A percentile compares a stretch with the other conserved stretches of the same genome.
Conservation (phyloP, 2,888 invertebrate genomes). For the Cataglyphis altisquamis region DNA sequence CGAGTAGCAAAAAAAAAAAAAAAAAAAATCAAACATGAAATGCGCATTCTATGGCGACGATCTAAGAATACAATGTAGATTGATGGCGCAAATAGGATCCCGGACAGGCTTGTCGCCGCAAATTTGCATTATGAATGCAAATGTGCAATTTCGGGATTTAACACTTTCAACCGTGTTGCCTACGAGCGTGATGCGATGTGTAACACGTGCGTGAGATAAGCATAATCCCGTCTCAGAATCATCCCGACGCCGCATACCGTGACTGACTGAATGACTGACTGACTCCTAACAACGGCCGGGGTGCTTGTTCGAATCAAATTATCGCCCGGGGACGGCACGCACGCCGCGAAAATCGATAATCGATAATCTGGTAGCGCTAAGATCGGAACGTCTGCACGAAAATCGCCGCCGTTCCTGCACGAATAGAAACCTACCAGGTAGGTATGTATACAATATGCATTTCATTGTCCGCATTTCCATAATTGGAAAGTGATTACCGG, state of each 20-base stretch:
- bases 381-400: slow-evolving; percentile 60
- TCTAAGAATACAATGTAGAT: slow-evolving; percentile 21
- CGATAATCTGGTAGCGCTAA: slow-evolving; percentile 69
- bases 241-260: slow-evolving; percentile 38
- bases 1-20: not conserved
- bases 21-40: slow-evolving; percentile 15
- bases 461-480: slow-evolving; percentile 62
- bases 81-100: slow-evolving; percentile 5
- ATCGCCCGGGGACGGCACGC: slow-evolving; percentile 79
- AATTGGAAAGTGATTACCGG: slow-evolving; percentile 48
- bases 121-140: slow-evolving; percentile 26
- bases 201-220: slow-evolving; percentile 52
- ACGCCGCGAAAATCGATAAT: slow-evolving; percentile 75
- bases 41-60: not conserved
- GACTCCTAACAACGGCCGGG: slow-evolving; percentile 55
- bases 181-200: slow-evolving; percentile 49
- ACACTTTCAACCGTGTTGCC: slow-evolving; percentile 45
- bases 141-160: slow-evolving; percentile 43
- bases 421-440: slow-evolving; percentile 13
- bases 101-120: slow-evolving; percentile 12
- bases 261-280: slow-evolving; percentile 25
- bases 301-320: slow-evolving; percentile 77
- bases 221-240: slow-evolving; percentile 55
- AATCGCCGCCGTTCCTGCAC: slow-evolving; percentile 50
- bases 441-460: slow-evolving; percentile 39